A percentile compares a stretch with the other conserved stretches of the same genome.
Conservation (phyloP, 2,797 vertebrate species). For the Cacajao melanocephalus region DNA sequence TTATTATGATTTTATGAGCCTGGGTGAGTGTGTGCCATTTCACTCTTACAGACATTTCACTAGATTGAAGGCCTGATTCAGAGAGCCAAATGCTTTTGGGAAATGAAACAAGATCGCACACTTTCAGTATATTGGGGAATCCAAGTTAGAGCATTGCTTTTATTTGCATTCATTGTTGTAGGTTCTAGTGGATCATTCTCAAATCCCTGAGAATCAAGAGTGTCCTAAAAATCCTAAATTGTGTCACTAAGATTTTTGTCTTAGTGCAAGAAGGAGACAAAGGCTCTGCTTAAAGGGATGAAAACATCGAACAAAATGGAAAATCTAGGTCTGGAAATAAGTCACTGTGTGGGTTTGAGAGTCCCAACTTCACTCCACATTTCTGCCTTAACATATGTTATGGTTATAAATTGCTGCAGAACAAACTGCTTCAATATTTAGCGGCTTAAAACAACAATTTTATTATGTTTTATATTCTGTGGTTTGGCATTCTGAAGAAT, state of each 20-base stretch:
- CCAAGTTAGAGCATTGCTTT: background rate
- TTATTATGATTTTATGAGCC: constrained; percentile 52
- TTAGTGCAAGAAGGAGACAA: background rate
- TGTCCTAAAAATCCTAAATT: background rate
- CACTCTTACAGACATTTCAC: constrained; percentile 31
- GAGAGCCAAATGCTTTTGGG: constrained; percentile 43
- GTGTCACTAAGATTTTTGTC: background rate
- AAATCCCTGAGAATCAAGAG: background rate
- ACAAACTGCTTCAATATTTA: background rate
- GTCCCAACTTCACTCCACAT: background rate
- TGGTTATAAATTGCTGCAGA: background rate
- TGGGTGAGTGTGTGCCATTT: background rate
- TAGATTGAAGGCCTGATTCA: constrained; percentile 51
- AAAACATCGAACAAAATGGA: background rate
- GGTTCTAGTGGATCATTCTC: background rate
- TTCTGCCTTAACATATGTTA: background rate
- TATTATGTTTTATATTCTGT: background rate
- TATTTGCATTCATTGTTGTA: background rate
- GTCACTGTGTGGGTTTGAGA: background rate
- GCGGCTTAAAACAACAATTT: background rate
- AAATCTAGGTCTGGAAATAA: background rate
- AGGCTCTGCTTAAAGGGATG: background rate
- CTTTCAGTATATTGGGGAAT: background rate
- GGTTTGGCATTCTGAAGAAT: background rate
- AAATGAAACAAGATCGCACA: background rate